Evolutionary conservation across 1,140 invertebrate species (phyloP), one percentile per base, ranked within the genome.

Genomic region (Achroia grisella): DNA sequence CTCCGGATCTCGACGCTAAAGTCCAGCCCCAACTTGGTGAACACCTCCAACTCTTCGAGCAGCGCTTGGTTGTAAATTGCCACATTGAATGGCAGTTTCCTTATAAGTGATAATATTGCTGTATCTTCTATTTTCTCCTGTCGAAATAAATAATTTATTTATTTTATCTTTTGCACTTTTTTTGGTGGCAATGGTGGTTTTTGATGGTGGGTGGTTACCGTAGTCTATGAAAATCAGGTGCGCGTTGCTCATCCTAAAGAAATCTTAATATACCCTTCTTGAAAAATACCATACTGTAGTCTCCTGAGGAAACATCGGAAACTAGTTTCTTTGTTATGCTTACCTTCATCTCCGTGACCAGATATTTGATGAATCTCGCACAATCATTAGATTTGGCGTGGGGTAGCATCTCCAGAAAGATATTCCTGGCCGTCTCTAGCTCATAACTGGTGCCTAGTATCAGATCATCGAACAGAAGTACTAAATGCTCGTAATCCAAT

Each of bases 341-440:
- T 8, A 92, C 88, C 66, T 88, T 87, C 42, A 88, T 87, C 14
- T 88, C 79, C 5, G 89, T 73, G 8, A 93, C 88, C 29, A 93
- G 66, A 62, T 92, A 88, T 43, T 89, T 80, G 10, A 91, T 89
- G 28, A 93, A 89, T 12, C 89, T 71, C 0, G 89, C 89, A 0
- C 90, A 88, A 8, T 89, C 88, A 12, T 87, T 88, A 15, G 90
- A 92, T 36, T 91, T 90, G 10, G 90, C 87, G 62, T 92, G 90
- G 8, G 92, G 91, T n/a, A 93, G 81, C 4, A 91, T 87, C 66
- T 93, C 91, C 47, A 92, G 74, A 61, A 93, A 93, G 48, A 93
- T 90, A 57, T 93, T 92, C 27, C 90, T 83, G 14, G 89, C 88
- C 0, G 90, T 91, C 57, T 91, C 90, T 57, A 90, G 81, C 1